Conservation (phyloP, 2,797 vertebrate genomes). For the Percopsis omiscomaycus region DNA sequence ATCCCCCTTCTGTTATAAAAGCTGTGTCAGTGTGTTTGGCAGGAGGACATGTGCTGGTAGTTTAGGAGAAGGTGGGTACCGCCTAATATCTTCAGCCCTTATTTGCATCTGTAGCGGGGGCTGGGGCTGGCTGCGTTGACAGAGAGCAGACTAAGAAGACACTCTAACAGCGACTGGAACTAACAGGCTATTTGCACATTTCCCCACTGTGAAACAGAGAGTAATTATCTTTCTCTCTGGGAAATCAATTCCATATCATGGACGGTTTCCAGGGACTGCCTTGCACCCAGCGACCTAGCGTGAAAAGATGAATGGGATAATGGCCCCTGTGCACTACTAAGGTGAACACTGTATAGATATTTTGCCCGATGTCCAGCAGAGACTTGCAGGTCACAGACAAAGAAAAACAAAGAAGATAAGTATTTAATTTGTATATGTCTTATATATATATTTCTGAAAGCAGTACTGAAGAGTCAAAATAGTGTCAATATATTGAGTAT, state of each 20-base stretch:
- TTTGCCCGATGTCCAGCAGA: too few species aligned
- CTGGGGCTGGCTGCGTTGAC: slow-evolving; percentile 34
- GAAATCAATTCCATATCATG: slow-evolving; percentile 68
- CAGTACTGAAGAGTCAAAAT: too few species aligned
- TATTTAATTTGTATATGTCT: too few species aligned
- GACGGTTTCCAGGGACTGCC: slow-evolving; percentile 48
- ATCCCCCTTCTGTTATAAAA: slow-evolving; percentile 14
- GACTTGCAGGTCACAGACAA: too few species aligned
- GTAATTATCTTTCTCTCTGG: slow-evolving; percentile 69
- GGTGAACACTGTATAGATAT: not conserved
- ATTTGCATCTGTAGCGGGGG: slow-evolving; percentile 32
- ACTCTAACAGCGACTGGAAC: slow-evolving; percentile 42
- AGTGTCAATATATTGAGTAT: too few species aligned
- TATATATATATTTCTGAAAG: too few species aligned
- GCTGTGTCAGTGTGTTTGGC: slow-evolving; percentile 5
- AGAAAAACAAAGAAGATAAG: too few species aligned
- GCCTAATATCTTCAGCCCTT: slow-evolving; percentile 34
- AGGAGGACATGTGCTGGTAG: slow-evolving; percentile 25
- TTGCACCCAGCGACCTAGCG: slow-evolving; percentile 17
- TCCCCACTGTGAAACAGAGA: slow-evolving; percentile 49
- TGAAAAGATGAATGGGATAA: slow-evolving; percentile 40
- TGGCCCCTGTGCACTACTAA: slow-evolving; percentile 26
- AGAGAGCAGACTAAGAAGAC: slow-evolving; percentile 44
- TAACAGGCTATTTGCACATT: slow-evolving; percentile 62
- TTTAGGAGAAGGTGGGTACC: slow-evolving; percentile 21